phyloP scores from a whole-genome alignment of 2,888 invertebrate genomes.

The Drosophila affinis region DNA sequence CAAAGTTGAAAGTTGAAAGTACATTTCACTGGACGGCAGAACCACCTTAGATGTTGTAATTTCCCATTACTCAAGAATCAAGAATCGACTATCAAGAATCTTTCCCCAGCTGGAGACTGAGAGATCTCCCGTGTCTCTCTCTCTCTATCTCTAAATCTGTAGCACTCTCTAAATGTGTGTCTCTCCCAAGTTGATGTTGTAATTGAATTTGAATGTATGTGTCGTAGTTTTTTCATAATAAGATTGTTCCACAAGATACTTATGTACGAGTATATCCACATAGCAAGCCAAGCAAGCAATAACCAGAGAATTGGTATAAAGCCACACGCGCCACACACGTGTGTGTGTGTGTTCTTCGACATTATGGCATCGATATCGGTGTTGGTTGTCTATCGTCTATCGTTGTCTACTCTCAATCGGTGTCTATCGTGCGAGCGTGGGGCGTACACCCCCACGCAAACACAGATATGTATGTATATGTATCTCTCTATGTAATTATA shows the following conservation, averaged over 20 bases:
- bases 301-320: constrained; percentile 26
- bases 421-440: constrained; percentile 28
- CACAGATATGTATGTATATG: constrained; percentile 13
- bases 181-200: constrained; percentile 67
- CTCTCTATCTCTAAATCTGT: constrained; percentile 10
- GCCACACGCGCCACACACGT: neutral
- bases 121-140: constrained; percentile 6
- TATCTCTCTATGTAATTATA: constrained; percentile 22
- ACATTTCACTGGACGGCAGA: constrained; percentile 82
- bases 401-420: constrained; percentile 29
- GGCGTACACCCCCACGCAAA: no score
- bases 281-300: constrained; percentile 39
- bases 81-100: constrained; percentile 20
- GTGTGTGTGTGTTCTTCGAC: constrained; percentile 21
- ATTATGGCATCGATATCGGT: constrained; percentile 18
- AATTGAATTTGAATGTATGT: constrained; percentile 59
- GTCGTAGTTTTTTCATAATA: constrained; percentile 52
- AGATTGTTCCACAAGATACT: constrained; percentile 31
- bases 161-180: neutral
- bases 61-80: constrained; percentile 51
- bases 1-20: constrained; percentile 64
- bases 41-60: constrained; percentile 84
- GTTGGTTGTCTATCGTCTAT: constrained; percentile 48
- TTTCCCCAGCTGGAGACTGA: constrained; percentile 2
- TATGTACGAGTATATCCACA: constrained; percentile 11